phyloP scores from a whole-genome alignment of 2,888 invertebrate genomes.

The Drosophila mimetica region DNA sequence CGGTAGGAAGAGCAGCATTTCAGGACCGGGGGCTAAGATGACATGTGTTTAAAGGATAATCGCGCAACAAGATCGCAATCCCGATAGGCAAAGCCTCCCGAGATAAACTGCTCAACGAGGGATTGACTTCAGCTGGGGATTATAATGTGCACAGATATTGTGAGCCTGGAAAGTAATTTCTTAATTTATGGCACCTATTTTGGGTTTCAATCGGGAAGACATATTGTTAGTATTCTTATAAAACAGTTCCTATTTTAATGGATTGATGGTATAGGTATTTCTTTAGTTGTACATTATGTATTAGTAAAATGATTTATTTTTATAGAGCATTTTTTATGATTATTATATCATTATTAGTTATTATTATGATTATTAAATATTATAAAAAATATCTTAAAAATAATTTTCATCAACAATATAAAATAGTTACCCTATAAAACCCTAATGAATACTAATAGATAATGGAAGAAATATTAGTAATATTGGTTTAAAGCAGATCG shows the following conservation, averaged over 20 bases:
- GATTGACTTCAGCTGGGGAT: conserved; percentile 18
- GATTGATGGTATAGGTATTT: no score
- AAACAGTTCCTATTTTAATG: background rate
- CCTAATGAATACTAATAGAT: no score
- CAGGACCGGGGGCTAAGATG: conserved; percentile 8
- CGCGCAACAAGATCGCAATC: conserved; percentile 36
- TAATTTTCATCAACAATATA: no score
- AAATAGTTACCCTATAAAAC: no score
- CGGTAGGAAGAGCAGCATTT: background rate
- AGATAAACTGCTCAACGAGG: conserved; percentile 22
- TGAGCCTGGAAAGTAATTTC: background rate
- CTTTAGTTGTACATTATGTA: no score
- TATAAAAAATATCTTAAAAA: no score
- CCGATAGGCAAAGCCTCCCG: background rate
- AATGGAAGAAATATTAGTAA: no score
- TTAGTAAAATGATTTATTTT: no score
- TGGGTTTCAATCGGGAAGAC: background rate
- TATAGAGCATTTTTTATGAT: no score
- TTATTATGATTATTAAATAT: no score
- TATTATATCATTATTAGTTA: no score
- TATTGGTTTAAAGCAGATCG: no score
- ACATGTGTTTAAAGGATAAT: conserved; percentile 46
- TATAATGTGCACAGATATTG: background rate
- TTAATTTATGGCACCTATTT: conserved; percentile 4
- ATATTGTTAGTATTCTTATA: background rate